Conservation (phyloP, 2,797 vertebrate species). For the Chelonia mydas region DNA sequence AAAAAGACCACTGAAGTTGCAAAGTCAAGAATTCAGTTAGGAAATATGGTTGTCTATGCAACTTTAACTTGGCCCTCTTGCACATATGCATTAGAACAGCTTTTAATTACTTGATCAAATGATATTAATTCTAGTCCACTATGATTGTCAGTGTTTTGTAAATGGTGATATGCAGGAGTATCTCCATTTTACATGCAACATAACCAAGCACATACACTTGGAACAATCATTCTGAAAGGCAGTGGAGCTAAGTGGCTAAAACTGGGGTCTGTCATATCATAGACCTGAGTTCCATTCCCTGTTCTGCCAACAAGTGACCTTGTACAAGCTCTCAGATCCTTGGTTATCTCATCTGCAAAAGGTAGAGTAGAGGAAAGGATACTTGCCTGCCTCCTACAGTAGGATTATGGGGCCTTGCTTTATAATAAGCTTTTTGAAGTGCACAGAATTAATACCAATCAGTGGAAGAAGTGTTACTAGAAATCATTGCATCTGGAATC, state of each 20-base stretch:
- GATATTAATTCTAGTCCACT: background rate
- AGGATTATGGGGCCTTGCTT: background rate
- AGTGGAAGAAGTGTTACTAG: background rate
- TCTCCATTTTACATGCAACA: background rate
- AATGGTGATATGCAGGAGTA: background rate
- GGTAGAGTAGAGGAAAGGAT: background rate
- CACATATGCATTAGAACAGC: background rate
- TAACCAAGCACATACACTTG: background rate
- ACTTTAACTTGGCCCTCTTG: background rate
- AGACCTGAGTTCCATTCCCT: background rate
- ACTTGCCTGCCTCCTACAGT: background rate
- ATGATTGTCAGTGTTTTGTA: background rate
- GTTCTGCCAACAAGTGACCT: background rate
- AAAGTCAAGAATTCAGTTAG: background rate
- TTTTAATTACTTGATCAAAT: background rate
- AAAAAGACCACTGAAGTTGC: background rate
- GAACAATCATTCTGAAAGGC: background rate
- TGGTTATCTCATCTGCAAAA: background rate
- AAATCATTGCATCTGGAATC: background rate
- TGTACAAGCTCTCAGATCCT: background rate
- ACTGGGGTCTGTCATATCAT: background rate
- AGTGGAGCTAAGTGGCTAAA: background rate
- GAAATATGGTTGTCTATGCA: accelerated
- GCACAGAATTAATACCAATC: background rate
- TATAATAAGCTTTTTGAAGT: background rate